Base-by-base conservation (phyloP, 2,113 vertebrate genomes). In the Dipodomys merriami region DNA sequence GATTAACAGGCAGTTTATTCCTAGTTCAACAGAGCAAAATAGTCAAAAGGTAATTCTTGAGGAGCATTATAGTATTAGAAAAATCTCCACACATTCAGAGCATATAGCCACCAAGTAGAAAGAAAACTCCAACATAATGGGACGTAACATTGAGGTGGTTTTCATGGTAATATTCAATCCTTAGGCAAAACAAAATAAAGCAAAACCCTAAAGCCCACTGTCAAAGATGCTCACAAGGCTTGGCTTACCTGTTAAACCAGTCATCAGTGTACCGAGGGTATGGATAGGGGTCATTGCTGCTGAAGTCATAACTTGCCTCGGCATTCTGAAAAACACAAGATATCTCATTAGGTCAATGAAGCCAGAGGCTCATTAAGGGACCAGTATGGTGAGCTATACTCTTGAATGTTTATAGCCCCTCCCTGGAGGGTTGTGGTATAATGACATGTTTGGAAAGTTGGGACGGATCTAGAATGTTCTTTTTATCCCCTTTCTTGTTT, bases 181-280 rank as follows among this genome's bases (percentile, higher is more conserved):
- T 62, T 77, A 27, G 1, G 67, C 85, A 72, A 89, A 93, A 65
- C 44, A 83, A 69, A 80, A 33, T 6, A 33, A 88, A 93, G 78
- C 49, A 12, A 92, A 90, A 89, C 44, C 86, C 83, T 30, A 88
- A 91, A 72, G 68, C 2, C 11, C 64, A 5, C 85, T 77, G 53
- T 4, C 39, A 77, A 82, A 83, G 46, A 29, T 82, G 22, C 30
- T 6, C 57, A 27, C 3, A 3, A 64, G 86, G 84, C 39, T 0
- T n/a, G 72, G 65, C 82, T 97, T 98, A 99, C 99, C 99, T 99
- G 99, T 99, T 99, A 97, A 99, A 99, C 99, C 99, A 99, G 98
- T 99, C 99, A 12, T 99, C 99, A 82, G 99, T 99, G 88, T 99
- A 99, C 91, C 99, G 99, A 6, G 99, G 99, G 85, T 99, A 99